These are phyloP conservation scores for Nansenia antarctica DNA, from an alignment of 2,113 vertebrate species.

Conservation along the genomic window DNA sequence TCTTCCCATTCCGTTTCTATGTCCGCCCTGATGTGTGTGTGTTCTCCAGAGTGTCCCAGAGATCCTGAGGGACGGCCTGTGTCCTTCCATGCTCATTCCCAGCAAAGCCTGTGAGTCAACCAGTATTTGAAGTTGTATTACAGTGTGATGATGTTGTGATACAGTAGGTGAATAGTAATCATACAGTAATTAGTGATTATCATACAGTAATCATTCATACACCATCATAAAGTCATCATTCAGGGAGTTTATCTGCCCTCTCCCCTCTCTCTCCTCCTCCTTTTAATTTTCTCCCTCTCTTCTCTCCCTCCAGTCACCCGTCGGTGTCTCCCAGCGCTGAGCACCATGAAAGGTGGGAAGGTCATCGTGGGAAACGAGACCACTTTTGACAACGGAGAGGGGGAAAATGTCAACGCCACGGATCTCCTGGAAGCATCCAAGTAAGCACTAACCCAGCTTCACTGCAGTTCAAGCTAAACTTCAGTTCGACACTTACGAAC, in stretches of 20 bases:
- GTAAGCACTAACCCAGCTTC: constrained; percentile 84
- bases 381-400: constrained; percentile 65
- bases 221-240: no score
- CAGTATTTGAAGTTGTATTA: no score
- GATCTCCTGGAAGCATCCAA: constrained; percentile 88
- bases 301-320: constrained; percentile 77
- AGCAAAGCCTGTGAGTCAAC: constrained; percentile 84
- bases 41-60: constrained; percentile 61
- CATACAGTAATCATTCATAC: no score
- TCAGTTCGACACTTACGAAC: no score
- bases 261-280: background rate
- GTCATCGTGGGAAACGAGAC: constrained; percentile 87
- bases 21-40: no score
- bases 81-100: constrained; percentile 84
- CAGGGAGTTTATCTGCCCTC: background rate
- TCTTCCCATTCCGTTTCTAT: no score
- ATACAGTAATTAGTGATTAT: no score
- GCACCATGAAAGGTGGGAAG: constrained; percentile 72
- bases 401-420: constrained; percentile 71
- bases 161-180: no score
- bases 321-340: constrained; percentile 86
- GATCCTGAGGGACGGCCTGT: constrained; percentile 79
- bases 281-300: background rate
- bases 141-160: no score
- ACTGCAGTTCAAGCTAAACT: no score